phyloP scores from a whole-genome alignment of 1,140 invertebrate species.

The Hyles euphorbiae region DNA sequence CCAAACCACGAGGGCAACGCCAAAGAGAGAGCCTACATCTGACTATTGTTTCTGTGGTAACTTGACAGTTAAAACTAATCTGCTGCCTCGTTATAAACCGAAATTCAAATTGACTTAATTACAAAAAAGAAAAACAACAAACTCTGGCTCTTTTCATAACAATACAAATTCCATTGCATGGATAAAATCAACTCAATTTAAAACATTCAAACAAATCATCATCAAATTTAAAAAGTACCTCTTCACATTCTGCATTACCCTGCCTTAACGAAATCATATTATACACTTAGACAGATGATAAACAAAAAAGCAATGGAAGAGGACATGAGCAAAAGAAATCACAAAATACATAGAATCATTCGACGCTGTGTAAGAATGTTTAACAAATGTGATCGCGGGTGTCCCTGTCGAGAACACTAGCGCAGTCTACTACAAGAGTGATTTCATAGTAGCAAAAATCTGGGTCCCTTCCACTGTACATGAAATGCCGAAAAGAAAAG shows the following conservation, averaged over 20 bases:
- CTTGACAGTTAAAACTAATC: slow-evolving; percentile 64
- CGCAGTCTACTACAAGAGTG: slow-evolving; percentile 34
- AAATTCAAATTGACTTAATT: slow-evolving; percentile 67
- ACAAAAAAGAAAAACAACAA: slow-evolving; percentile 71
- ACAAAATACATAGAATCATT: slow-evolving; percentile 58
- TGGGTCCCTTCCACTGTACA: slow-evolving; percentile 63
- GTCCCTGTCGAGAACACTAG: background rate
- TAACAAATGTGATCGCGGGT: slow-evolving; percentile 8
- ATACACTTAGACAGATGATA: slow-evolving; percentile 70
- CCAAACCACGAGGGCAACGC: slow-evolving; percentile 41
- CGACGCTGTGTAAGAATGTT: slow-evolving; percentile 40
- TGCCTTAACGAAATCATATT: slow-evolving; percentile 71
- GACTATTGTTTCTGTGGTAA: slow-evolving; percentile 69
- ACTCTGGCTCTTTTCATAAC: slow-evolving; percentile 68
- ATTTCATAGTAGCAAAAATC: slow-evolving; percentile 55
- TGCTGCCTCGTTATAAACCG: slow-evolving; percentile 63
- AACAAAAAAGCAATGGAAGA: slow-evolving; percentile 72
- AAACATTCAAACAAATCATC: slow-evolving; percentile 69
- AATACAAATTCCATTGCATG: slow-evolving; percentile 73
- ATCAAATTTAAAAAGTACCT: slow-evolving; percentile 72
- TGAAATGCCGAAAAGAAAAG: slow-evolving; percentile 73
- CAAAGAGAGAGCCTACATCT: slow-evolving; percentile 67
- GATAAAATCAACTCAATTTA: slow-evolving; percentile 72
- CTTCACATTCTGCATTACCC: slow-evolving; percentile 72
- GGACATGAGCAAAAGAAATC: slow-evolving; percentile 70